phyloP scores from a whole-genome alignment of 1,140 invertebrate species.

The Drosophila pseudoananassae region DNA sequence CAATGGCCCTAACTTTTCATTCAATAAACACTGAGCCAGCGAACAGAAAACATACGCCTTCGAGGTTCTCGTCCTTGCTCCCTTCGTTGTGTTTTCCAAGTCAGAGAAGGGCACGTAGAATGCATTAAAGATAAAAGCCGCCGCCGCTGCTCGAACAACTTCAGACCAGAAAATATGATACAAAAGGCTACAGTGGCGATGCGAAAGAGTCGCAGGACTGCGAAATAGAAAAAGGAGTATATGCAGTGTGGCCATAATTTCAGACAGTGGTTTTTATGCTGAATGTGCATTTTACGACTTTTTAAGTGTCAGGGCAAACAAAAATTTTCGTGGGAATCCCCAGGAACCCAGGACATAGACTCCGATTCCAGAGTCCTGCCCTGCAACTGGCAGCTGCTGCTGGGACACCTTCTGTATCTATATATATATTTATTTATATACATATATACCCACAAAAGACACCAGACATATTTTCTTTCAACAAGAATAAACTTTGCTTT shows the following conservation, averaged over 20 bases:
- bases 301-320: constrained; percentile 77
- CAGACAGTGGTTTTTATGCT: constrained; percentile 72
- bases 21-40: constrained; percentile 23
- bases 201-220: background rate
- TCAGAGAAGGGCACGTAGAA: constrained; percentile 56
- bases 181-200: constrained; percentile 25
- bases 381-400: constrained; percentile 52
- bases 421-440: background rate
- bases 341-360: background rate
- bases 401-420: constrained; percentile 52
- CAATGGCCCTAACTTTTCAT: constrained; percentile 27
- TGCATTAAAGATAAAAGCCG: constrained; percentile 71
- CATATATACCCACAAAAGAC: constrained; percentile 33
- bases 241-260: constrained; percentile 68
- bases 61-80: background rate
- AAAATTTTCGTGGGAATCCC: constrained; percentile 59
- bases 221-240: constrained; percentile 25
- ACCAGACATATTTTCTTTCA: constrained; percentile 66
- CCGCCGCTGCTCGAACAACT: constrained; percentile 35
- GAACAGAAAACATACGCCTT: constrained; percentile 6
- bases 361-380: constrained; percentile 6
- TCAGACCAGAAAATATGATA: constrained; percentile 69
- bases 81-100: background rate
- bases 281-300: constrained; percentile 80
- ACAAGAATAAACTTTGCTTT: constrained; percentile 69